Percentiles rank a stretch among this genome's conserved stretches.
phyloP scores from a whole-genome alignment of 2,888 invertebrate genomes.

The Azorinus chamasolen region DNA sequence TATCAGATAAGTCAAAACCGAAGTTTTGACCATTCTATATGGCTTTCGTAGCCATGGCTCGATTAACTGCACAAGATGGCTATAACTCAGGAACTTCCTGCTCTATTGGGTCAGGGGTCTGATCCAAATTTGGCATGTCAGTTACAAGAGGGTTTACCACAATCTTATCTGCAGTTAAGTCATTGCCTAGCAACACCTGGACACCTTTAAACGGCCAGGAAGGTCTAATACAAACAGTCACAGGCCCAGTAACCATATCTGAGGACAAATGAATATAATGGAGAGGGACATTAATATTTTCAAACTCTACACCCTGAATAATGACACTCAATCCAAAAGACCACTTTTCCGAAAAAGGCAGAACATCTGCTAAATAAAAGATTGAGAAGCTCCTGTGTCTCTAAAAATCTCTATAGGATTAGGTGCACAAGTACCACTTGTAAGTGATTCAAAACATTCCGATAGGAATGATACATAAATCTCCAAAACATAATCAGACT shows the following conservation, averaged over 20 bases:
- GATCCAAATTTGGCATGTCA: not conserved
- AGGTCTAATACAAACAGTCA: slow-evolving; percentile 26
- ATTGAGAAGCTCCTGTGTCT: slow-evolving; percentile 7
- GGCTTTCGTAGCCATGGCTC: slow-evolving; percentile 26
- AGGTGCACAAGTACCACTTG: not conserved
- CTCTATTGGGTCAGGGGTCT: not conserved
- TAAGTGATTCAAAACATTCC: slow-evolving; percentile 34
- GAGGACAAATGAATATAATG: too few relatives aligned
- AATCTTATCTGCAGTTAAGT: slow-evolving; percentile 44
- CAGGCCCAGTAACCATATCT: slow-evolving; percentile 32
- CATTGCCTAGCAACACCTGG: slow-evolving; percentile 38
- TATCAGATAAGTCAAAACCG: slow-evolving; percentile 18
- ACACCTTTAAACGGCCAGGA: slow-evolving; percentile 33
- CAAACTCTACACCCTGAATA: slow-evolving; percentile 48
- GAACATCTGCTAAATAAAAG: slow-evolving; percentile 24
- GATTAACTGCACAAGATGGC: too few relatives aligned
- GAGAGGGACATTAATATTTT: slow-evolving; percentile 29
- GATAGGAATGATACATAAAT: too few relatives aligned
- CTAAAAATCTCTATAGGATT: slow-evolving; percentile 5
- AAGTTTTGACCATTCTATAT: not conserved
- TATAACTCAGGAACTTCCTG: too few relatives aligned
- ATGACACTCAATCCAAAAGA: too few relatives aligned
- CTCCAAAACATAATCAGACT: slow-evolving; percentile 17
- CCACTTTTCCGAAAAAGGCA: too few relatives aligned
- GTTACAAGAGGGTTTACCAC: slow-evolving; percentile 30